Evolutionary conservation across 1,140 invertebrate species (phyloP), one percentile per base, ranked within the genome.

Genomic region (Drosophila sechellia): DNA sequence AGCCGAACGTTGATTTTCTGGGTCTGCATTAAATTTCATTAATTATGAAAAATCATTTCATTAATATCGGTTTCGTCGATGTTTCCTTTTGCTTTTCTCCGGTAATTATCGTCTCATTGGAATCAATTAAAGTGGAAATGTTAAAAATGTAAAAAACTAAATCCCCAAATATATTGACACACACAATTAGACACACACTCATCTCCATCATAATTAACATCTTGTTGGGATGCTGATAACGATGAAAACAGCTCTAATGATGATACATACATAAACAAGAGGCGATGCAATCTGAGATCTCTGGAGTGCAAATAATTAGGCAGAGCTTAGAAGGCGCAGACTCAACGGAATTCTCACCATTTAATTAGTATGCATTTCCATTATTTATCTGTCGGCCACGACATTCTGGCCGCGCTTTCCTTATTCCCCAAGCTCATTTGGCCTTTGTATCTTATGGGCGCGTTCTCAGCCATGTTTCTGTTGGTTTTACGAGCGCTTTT

Each of bases 31-130:
- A 77, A 63, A 77, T 87, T 87, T 80, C 84, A 89, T 89, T 87
- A 84, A 84, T 84, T 84, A 84, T 79, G 75, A 71, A 31, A 63
- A 60, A 78, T 83, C 80, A 74, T 86, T 83, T 89, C 84, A 87
- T 87, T 87, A 89, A 86, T 81, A 87, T 86, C 60, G 54, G 64
- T 70, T 69, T 69, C 63, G 63, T 69, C 63, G 63, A 46, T 70
- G 40, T 55, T 22, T 31, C 13, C 10, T 4, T 43, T 27, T 17
- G 27, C 63, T 55, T 40, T 69, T 40, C 34, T 52, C n/a, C 27
- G 59, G 64, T 65, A 68, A 68, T 68, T 68, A 68, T 52, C 64
- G 22, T 65, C 59, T 68, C 64, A 57, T 70, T 70, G 52, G 55
- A 69, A 70, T 70, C 66, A 58, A 77, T 57, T 76, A 60, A 71